Evolutionary conservation across 2,113 vertebrate species (phyloP), one percentile per base, ranked within the genome.

Genomic region (Zootoca vivipara): DNA sequence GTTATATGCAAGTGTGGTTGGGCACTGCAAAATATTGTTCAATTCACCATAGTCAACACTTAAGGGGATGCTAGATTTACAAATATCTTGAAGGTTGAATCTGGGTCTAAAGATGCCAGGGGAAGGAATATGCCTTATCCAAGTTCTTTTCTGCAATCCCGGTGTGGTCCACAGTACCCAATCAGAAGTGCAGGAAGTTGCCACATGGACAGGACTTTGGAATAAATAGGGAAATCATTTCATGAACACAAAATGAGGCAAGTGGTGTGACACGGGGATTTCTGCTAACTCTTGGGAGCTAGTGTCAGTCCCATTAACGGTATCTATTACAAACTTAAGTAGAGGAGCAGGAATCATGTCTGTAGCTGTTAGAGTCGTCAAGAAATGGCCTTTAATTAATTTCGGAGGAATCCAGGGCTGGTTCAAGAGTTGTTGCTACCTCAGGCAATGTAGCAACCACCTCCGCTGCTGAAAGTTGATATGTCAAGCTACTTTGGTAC

Each of bases 21-120:
- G 56, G 33, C 22, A 73, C n/a, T 65, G 42, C 56, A 52, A 38
- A 85, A 62, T 0, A 0, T 24, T 87, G 42, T 40, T 78, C 88
- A 33, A 42, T 90, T 73, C 82, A 58, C 15, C 22, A 80, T 24
- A 12, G 15, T 87, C n/a, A 33, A 38, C 38, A 92, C 3, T 87
- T 91, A 20, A 78, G 22, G 40, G 92, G 79, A 26, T 89, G 64
- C 18, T 52, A 77, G 78, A 7, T 38, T 13, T 79, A 40, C 12
- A 92, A 87, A 88, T n/a, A 42, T 26, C 82, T 24, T 0, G 3
- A 72, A 78, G 22, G 42, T 26, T 84, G 16, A 20, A n/a, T 46
- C 2, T 20, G 40, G n/a, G 10, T 46, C 26, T 69, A 10, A 30
- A 35, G 13, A 69, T 5, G 38, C 38, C 3, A 35, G 8, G 13